Conservation (phyloP, 2,113 vertebrate species). For the Lepus timidus region DNA sequence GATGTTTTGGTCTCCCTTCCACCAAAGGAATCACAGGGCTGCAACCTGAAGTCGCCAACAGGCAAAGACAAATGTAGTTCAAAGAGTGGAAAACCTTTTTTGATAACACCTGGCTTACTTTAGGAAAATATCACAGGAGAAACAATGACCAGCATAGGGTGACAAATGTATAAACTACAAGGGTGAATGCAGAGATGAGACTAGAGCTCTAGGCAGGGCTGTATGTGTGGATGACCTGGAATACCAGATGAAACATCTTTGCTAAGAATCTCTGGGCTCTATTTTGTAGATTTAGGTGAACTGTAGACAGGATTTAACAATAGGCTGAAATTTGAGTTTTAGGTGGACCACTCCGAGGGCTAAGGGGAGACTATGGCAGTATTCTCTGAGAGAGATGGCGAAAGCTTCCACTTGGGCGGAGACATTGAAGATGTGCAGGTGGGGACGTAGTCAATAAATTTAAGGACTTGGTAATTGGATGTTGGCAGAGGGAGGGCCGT, state of each 20-base stretch:
- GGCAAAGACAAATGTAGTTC: not conserved
- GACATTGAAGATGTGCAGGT: not conserved
- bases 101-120: not conserved
- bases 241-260: not conserved
- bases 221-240: not conserved
- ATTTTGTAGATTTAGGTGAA: not conserved
- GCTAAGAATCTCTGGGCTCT: not conserved
- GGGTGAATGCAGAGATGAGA: not conserved
- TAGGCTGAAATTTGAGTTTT: not conserved
- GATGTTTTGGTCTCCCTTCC: not conserved
- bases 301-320: not conserved
- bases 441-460: not conserved
- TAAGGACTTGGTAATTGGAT: not conserved
- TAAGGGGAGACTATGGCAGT: not conserved
- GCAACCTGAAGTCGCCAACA: not conserved
- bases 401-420: not conserved
- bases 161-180: not conserved
- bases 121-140: not conserved
- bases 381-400: not conserved
- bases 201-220: not conserved
- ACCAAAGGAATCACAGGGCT: not conserved
- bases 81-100: slow-evolving; percentile 13
- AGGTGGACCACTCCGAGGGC: not conserved
- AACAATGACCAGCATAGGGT: not conserved
- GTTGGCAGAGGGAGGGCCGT: not conserved